A percentile compares a stretch with the other conserved stretches of the same genome.
Evolutionary conservation across 2,888 invertebrate genomes (phyloP).

Genomic region (Parnassius mnemosyne): DNA sequence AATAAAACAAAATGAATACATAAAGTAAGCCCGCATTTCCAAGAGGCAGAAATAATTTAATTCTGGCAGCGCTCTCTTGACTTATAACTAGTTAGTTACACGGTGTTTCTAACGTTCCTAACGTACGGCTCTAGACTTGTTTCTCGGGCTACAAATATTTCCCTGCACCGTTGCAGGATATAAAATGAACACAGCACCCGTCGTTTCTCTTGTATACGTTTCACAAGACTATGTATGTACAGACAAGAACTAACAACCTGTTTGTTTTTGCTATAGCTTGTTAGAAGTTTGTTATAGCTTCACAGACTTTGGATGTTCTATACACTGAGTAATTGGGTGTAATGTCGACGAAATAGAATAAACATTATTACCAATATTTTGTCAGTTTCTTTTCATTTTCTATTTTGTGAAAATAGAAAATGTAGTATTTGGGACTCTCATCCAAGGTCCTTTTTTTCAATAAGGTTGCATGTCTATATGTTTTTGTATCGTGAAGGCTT

Average conservation of each 20-base stretch:
- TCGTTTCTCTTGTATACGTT: conserved; percentile 3
- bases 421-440: no score
- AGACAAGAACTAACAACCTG: conserved; percentile 9
- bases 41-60: conserved; percentile 1
- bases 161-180: conserved; percentile 11
- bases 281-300: conserved; percentile 8
- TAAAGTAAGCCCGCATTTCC: no score
- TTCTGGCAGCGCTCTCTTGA: conserved; percentile 7
- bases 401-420: no score
- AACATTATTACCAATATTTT: no score
- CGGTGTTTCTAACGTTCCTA: conserved; percentile 10
- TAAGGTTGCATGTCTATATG: no score
- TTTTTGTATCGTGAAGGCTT: no score
- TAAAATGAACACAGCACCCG: conserved; percentile 12
- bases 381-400: no score
- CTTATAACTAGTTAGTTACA: conserved; percentile 6
- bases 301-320: conserved; percentile 8
- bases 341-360: no score
- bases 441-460: no score
- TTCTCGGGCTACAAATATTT: conserved; percentile 11
- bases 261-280: conserved; percentile 17
- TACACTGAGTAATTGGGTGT: neutral
- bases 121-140: conserved; percentile 6
- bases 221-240: conserved; percentile 7
- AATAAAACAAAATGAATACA: no score